Evolutionary conservation across 1,140 invertebrate genomes (phyloP).

Genomic region (Pomacea maculata): DNA sequence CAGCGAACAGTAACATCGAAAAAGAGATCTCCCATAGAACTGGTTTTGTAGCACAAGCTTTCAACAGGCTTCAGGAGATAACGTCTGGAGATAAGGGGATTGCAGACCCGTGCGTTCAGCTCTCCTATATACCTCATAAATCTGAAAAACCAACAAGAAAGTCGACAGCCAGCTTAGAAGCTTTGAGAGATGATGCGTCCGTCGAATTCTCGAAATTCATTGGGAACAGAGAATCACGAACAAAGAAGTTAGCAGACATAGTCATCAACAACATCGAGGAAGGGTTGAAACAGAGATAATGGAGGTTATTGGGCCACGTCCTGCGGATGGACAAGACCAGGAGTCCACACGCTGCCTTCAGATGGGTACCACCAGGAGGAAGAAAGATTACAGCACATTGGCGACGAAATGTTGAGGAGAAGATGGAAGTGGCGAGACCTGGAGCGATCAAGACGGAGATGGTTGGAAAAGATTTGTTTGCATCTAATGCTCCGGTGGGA

Average conservation of each 20-base stretch:
- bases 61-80: conserved; percentile 1
- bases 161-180: neutral
- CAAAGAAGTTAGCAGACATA: neutral
- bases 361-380: too few relatives aligned
- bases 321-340: too few relatives aligned
- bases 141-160: conserved; percentile 1
- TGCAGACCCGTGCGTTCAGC: neutral
- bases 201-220: neutral
- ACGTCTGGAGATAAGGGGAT: neutral
- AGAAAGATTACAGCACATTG: too few relatives aligned
- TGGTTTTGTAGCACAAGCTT: neutral
- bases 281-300: neutral
- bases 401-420: too few relatives aligned
- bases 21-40: neutral
- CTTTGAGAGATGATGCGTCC: neutral
- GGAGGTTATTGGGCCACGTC: neutral
- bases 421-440: too few relatives aligned
- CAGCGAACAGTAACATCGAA: neutral
- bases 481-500: too few relatives aligned
- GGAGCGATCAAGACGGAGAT: too few relatives aligned
- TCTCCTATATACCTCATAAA: neutral
- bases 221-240: conserved; percentile 2
- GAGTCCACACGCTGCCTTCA: too few relatives aligned
- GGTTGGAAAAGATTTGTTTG: too few relatives aligned
- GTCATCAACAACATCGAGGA: neutral